Conservation (phyloP, 2,797 vertebrate genomes). For the Glyptemys insculpta region DNA sequence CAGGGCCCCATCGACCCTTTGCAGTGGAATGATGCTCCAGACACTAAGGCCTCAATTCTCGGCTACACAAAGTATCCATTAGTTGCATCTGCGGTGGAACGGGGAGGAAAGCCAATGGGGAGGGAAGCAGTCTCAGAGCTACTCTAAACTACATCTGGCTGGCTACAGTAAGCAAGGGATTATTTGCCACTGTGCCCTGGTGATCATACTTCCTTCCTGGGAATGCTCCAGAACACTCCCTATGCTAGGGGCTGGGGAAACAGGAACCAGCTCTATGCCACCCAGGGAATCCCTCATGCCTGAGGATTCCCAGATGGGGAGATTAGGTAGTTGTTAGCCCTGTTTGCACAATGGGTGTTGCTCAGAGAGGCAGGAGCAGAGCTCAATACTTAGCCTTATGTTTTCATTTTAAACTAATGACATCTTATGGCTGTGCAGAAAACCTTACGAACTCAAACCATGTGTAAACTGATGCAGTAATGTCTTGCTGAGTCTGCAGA, state of each 20-base stretch:
- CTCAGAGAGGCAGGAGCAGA: not conserved
- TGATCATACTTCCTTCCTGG: not conserved
- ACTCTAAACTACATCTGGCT: not conserved
- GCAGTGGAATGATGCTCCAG: not conserved
- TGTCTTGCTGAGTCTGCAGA: not conserved
- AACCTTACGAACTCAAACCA: not conserved
- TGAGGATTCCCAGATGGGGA: not conserved
- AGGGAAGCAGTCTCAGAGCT: not conserved
- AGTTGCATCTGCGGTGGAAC: not conserved
- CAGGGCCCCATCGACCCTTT: not conserved
- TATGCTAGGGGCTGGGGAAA: not conserved
- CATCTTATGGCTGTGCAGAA: not conserved
- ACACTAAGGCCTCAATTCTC: not conserved
- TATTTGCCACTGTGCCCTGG: not conserved
- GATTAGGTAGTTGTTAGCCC: not conserved
- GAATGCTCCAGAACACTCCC: not conserved
- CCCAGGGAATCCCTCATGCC: not conserved
- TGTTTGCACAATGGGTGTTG: not conserved
- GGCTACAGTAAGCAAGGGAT: not conserved
- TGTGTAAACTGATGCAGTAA: not conserved
- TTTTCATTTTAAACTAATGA: not conserved
- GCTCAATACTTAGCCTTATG: not conserved
- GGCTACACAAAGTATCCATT: not conserved
- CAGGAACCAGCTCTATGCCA: not conserved
- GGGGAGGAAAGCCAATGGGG: conserved; percentile 35